Percentiles rank a stretch among this genome's conserved stretches.
phyloP scores from a whole-genome alignment of 2,888 invertebrate species.

The Rhingia campestris region DNA sequence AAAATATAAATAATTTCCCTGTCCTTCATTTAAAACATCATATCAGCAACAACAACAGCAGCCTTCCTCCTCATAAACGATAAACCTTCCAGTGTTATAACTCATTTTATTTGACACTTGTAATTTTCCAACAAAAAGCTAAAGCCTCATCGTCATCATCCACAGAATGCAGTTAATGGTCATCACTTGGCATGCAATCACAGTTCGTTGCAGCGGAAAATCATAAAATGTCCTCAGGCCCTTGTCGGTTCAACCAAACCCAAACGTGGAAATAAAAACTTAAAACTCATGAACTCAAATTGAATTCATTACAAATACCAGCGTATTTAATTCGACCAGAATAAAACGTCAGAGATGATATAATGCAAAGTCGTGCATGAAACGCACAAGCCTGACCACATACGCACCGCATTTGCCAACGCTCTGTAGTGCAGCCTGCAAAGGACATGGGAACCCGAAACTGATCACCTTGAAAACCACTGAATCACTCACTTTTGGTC shows the following conservation, averaged over 20 bases:
- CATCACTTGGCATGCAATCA: conserved; percentile 59
- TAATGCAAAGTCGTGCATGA: conserved; percentile 26
- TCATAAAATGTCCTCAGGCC: conserved; percentile 46
- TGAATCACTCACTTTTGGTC: conserved; percentile 49
- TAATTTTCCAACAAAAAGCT: conserved; percentile 27
- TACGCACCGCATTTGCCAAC: conserved; percentile 34
- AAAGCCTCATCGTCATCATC: conserved; percentile 1
- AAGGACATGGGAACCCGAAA: conserved; percentile 20
- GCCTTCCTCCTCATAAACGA: no score
- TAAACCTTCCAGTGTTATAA: conserved; percentile 6
- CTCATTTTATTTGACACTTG: conserved; percentile 61
- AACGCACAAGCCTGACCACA: conserved; percentile 41
- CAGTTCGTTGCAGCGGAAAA: conserved; percentile 63
- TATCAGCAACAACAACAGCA: no score
- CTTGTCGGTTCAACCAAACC: background rate
- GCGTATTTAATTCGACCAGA: conserved; percentile 53
- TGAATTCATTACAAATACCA: conserved; percentile 38
- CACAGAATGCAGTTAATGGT: conserved; percentile 49
- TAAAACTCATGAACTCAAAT: conserved; percentile 13
- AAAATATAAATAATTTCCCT: no score
- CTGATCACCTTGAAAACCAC: conserved; percentile 59
- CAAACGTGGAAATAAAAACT: background rate
- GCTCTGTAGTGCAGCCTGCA: background rate
- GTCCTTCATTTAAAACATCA: no score
- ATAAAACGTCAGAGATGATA: conserved; percentile 59